Percentiles rank a stretch among this genome's conserved stretches.
Conservation (phyloP, 2,797 vertebrate species). For the Brotula barbata region DNA sequence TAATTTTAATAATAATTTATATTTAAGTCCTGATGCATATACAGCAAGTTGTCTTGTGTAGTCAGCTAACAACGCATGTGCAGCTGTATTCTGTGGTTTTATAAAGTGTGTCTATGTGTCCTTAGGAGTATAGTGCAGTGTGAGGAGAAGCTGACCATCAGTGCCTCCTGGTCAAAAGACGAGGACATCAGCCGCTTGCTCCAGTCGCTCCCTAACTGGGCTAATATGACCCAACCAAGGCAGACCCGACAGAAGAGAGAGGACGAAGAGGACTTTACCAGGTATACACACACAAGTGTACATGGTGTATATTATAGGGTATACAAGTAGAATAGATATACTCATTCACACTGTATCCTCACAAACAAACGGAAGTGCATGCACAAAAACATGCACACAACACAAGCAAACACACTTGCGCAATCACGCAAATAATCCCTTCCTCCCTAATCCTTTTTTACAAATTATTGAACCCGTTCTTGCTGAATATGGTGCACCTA, state of each 20-base stretch:
- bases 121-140: constrained; percentile 88
- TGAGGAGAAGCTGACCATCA: constrained; percentile 96
- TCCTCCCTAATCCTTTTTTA: constrained; percentile 33
- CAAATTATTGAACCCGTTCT: constrained; percentile 46
- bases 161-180: constrained; percentile 97
- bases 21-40: constrained; percentile 22
- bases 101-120: constrained; percentile 28
- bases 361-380: constrained; percentile 10
- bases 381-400: constrained; percentile 6
- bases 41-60: constrained; percentile 1
- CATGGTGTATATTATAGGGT: no score
- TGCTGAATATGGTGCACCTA: constrained; percentile 51
- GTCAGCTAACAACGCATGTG: neutral
- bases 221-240: constrained; percentile 92
- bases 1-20: constrained; percentile 20
- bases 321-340: neutral
- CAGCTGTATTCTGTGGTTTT: neutral
- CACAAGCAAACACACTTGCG: constrained; percentile 30
- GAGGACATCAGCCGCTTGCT: constrained; percentile 96
- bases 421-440: constrained; percentile 46
- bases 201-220: constrained; percentile 96
- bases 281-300: constrained; percentile 78
- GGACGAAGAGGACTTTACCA: constrained; percentile 95
- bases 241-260: constrained; percentile 93
- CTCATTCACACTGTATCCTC: neutral